Evolutionary conservation across 2,888 invertebrate genomes (phyloP).

Genomic region (Dryobota labecula): DNA sequence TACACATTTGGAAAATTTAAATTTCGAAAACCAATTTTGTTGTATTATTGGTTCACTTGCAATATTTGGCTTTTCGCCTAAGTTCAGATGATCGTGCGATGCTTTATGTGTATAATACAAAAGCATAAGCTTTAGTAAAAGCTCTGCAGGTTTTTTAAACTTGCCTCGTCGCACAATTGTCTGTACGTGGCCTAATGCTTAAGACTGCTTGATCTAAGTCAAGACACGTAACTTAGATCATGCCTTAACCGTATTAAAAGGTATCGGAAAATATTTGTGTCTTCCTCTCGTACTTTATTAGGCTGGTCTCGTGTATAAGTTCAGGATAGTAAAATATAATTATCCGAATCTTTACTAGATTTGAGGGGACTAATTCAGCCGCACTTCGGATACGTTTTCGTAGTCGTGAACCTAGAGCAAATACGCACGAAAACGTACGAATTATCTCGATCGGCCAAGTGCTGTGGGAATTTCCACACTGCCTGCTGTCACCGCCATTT

Average conservation of each 20-base stretch:
- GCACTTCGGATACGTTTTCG: background rate
- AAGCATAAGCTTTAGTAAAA: background rate
- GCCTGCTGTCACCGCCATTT: background rate
- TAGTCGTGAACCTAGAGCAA: background rate
- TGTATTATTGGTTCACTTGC: constrained; percentile 31
- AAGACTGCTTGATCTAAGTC: constrained; percentile 36
- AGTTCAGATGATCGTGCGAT: constrained; percentile 18
- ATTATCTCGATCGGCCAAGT: background rate
- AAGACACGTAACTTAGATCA: constrained; percentile 24
- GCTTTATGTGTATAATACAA: constrained; percentile 26
- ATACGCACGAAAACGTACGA: background rate
- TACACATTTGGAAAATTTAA: constrained; percentile 5
- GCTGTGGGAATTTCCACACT: background rate
- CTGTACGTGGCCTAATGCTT: constrained; percentile 29
- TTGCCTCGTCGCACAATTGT: background rate
- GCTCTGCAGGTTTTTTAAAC: background rate
- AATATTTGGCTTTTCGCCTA: constrained; percentile 51
- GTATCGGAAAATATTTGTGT: constrained; percentile 16
- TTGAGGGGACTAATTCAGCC: background rate
- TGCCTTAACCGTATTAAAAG: constrained; percentile 7
- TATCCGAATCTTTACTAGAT: background rate
- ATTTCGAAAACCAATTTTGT: background rate
- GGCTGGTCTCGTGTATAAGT: background rate
- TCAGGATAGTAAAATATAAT: background rate
- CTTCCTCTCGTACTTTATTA: too few relatives aligned